phyloP scores from a whole-genome alignment of 2,113 vertebrate species.

The Spermophilus dauricus region DNA sequence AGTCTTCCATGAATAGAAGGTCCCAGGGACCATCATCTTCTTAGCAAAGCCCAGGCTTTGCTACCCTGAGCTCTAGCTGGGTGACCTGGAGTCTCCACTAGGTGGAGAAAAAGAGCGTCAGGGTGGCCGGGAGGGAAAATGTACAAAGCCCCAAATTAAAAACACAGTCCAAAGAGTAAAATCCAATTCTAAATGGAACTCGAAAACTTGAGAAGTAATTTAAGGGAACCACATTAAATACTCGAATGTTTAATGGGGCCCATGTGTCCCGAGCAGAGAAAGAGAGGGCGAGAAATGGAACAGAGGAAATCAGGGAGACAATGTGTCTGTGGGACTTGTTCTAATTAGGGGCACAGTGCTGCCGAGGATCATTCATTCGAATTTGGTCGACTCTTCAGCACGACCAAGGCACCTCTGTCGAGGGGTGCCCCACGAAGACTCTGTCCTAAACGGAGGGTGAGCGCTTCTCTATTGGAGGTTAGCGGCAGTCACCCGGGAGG shows the following conservation, averaged over 20 bases:
- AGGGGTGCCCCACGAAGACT: conserved; percentile 87
- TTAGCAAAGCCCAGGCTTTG: not conserved
- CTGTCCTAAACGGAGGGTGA: conserved; percentile 81
- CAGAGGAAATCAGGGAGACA: conserved; percentile 93
- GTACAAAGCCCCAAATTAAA: conserved; percentile 87
- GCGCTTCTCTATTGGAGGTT: conserved; percentile 83
- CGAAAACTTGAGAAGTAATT: conserved; percentile 93
- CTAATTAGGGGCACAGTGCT: conserved; percentile 91
- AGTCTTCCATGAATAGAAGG: not conserved
- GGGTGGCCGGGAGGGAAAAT: too few relatives aligned
- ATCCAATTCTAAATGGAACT: conserved; percentile 91
- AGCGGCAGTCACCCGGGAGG: conserved; percentile 83
- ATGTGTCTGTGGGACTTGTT: conserved; percentile 93
- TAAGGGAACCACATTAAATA: conserved; percentile 93
- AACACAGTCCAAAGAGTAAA: conserved; percentile 88
- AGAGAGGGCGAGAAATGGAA: conserved; percentile 90
- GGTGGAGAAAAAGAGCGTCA: conserved; percentile 88
- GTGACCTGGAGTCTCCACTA: conserved; percentile 81
- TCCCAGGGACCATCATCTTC: not conserved
- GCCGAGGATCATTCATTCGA: conserved; percentile 91
- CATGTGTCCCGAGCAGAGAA: conserved; percentile 91
- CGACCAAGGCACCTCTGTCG: conserved; percentile 87
- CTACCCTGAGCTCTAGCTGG: not conserved
- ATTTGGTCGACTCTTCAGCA: conserved; percentile 89
- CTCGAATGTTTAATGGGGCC: conserved; percentile 92